Percentiles rank a stretch among this genome's conserved stretches.
phyloP scores from a whole-genome alignment of 2,113 vertebrate genomes.

The Columba livia region DNA sequence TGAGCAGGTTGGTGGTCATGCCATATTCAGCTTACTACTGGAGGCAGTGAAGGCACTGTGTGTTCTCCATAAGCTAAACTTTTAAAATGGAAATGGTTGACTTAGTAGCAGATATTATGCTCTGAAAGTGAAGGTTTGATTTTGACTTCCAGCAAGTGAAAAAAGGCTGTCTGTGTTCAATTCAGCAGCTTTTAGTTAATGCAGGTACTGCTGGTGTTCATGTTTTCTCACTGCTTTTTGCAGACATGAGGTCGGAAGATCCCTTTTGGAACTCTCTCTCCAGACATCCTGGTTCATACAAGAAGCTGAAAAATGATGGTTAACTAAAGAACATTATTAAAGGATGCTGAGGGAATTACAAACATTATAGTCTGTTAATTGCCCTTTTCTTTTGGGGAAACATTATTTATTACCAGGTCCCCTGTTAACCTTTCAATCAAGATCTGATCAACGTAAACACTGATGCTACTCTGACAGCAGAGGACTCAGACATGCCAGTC shows the following conservation, averaged over 20 bases:
- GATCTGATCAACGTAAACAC: conserved; percentile 65
- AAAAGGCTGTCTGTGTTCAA: not conserved
- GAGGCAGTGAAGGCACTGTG: not conserved
- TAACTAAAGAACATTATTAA: conserved; percentile 41
- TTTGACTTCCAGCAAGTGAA: not conserved
- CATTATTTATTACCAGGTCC: conserved; percentile 50
- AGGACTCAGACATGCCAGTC: not conserved
- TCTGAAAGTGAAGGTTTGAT: not conserved
- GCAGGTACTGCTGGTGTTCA: not conserved
- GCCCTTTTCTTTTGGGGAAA: conserved; percentile 41
- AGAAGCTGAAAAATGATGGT: conserved; percentile 51
- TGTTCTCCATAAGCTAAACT: not conserved
- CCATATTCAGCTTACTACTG: not conserved
- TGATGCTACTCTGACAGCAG: not conserved
- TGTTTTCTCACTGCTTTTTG: not conserved
- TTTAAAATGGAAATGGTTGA: not conserved
- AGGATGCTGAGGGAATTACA: conserved; percentile 10
- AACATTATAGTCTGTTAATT: conserved; percentile 43
- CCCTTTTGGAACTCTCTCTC: conserved; percentile 33
- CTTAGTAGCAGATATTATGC: not conserved
- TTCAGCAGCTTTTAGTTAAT: not conserved
- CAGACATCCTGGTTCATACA: not conserved
- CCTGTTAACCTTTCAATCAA: conserved; percentile 72
- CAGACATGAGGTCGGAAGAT: not conserved
- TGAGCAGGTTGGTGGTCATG: not conserved